These are phyloP conservation scores for Sinotaia quadrata DNA, from an alignment of 2,888 invertebrate species.

Conservation along the genomic window DNA sequence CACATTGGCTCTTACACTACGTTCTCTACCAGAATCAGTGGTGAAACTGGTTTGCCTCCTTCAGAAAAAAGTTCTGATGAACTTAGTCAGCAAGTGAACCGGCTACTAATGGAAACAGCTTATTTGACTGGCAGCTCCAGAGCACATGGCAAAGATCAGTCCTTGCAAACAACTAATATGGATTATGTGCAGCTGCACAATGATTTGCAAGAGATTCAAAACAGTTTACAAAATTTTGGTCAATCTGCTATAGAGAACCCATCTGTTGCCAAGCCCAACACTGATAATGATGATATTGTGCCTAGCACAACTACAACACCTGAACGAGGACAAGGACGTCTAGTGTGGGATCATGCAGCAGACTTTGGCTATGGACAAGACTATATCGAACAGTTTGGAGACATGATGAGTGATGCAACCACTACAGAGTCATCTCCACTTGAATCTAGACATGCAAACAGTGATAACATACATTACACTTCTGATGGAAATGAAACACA, in stretches of 20 bases:
- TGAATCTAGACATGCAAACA: slow-evolving; percentile 16
- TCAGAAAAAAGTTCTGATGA: background rate
- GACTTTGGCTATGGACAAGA: slow-evolving; percentile 54
- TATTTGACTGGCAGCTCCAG: slow-evolving; percentile 15
- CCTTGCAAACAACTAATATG: slow-evolving; percentile 8
- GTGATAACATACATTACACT: slow-evolving; percentile 32
- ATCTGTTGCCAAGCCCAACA: background rate
- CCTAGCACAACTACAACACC: slow-evolving; percentile 43
- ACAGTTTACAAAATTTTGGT: slow-evolving; percentile 44
- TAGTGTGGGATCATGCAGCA: slow-evolving; percentile 62
- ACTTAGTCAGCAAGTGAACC: slow-evolving; percentile 18
- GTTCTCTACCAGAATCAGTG: slow-evolving; percentile 10
- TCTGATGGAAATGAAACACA: slow-evolving; percentile 44
- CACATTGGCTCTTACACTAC: slow-evolving; percentile 10
- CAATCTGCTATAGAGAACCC: background rate
- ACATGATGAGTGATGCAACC: slow-evolving; percentile 10
- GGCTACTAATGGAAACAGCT: slow-evolving; percentile 18
- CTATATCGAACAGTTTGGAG: too few species aligned
- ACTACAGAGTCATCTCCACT: slow-evolving; percentile 24
- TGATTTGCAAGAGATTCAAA: slow-evolving; percentile 68
- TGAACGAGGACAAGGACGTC: slow-evolving; percentile 39
- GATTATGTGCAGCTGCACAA: slow-evolving; percentile 45
- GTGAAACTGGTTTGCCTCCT: slow-evolving; percentile 7
- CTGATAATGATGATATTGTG: slow-evolving; percentile 39
- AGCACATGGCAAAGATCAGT: background rate